Base-by-base conservation (phyloP, 2,888 invertebrate genomes). In the Acrobasis consociella region DNA sequence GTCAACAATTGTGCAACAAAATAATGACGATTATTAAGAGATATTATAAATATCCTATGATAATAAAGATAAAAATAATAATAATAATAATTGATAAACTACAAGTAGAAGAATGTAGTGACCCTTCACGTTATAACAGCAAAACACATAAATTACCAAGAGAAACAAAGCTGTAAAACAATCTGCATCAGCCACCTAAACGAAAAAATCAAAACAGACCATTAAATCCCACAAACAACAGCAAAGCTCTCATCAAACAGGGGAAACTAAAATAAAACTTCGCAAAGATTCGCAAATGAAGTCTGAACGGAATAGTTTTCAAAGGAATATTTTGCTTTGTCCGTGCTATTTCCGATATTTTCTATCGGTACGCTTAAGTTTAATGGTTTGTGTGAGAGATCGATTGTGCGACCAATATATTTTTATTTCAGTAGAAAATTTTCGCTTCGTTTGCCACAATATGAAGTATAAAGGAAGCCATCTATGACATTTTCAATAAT, bases 251-350 rank as follows among this genome's bases (percentile, higher is more conserved):
- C 71, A 75, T 76, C 74, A 73, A 72, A 72, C 64, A 67, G 65
- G 72, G 69, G 67, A 69, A 72, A 67, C 70, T 67, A 56, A 68
- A 70, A 71, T 67, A 66, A 74, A 81, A 78, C 73, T 77, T 76
- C 66, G 73, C 17, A 75, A 73, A 71, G 72, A 71, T 74, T 78
- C 72, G 74, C 77, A 82, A 83, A 83, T 80, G 79, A 82, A 82
- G 74, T 78, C 72, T 70, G 74, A 69, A 68, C 69, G 72, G 77
- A 77, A 81, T 82, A 83, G 80, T 82, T 81, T 79, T 78, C 81
- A 83, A 84, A 85, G 77, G 82, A 85, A 82, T 82, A 84, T 83
- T 85, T 82, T 76, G 81, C 84, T 84, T 83, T 85, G 82, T 84
- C 78, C 78, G 74, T 74, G 75, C 77, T 77, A 78, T 83, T 82